Conservation (phyloP, 2,113 vertebrate species). For the Strix uralensis region DNA sequence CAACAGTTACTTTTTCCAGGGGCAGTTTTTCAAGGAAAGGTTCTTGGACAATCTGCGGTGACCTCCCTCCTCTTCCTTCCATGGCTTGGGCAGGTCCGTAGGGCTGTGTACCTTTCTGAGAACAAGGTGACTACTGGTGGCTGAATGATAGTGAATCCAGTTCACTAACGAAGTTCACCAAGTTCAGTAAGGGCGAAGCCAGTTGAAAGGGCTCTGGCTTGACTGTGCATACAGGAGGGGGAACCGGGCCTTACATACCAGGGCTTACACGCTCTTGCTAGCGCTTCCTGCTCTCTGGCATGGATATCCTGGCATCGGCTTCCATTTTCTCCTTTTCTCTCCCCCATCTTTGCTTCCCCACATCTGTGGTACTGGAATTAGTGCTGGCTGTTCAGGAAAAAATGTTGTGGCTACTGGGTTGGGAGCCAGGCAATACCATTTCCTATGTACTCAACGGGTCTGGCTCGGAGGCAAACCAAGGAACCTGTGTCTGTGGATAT, state of each 20-base stretch:
- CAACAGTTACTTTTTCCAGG: background rate
- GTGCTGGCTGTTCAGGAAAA: slow-evolving; percentile 34
- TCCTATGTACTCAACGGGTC: slow-evolving; percentile 4
- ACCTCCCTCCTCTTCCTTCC: background rate
- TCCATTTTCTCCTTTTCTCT: background rate
- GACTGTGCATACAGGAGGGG: background rate
- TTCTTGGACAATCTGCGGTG: background rate
- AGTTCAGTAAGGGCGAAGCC: background rate
- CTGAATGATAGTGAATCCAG: background rate
- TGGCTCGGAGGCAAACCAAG: slow-evolving; percentile 39
- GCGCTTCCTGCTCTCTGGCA: background rate
- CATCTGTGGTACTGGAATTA: background rate
- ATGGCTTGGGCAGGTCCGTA: accelerated
- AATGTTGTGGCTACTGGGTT: slow-evolving; percentile 21
- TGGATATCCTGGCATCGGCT: background rate
- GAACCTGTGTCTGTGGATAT: slow-evolving; percentile 57
- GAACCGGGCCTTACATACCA: background rate
- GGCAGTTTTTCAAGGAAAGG: background rate
- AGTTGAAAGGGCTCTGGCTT: background rate
- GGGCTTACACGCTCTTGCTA: accelerated
- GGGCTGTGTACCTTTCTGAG: background rate
- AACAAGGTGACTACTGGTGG: background rate
- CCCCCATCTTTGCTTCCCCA: background rate
- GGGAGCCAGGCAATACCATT: slow-evolving; percentile 16
- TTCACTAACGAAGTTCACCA: background rate